Evolutionary conservation across 2,888 invertebrate genomes (phyloP).

Genomic region (Lasius fuliginosus): DNA sequence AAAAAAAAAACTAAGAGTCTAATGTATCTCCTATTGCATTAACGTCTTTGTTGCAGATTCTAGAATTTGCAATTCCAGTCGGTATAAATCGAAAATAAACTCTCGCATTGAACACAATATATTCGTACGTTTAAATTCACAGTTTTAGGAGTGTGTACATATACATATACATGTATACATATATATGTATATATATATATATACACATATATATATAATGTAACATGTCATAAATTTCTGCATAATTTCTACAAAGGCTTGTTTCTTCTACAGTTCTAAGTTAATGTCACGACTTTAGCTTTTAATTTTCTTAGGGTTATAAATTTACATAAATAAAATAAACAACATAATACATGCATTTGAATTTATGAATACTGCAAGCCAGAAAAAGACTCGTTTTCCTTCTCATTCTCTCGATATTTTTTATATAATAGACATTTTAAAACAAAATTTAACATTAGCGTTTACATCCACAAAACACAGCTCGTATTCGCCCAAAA

Average conservation of each 20-base stretch:
- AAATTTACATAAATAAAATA: conserved; percentile 34
- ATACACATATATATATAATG: neutral
- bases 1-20: conserved; percentile 63
- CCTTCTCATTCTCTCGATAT: neutral
- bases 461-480: conserved; percentile 14
- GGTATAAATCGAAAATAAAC: conserved; percentile 40
- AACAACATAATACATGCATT: conserved; percentile 15
- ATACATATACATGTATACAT: neutral
- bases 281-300: neutral
- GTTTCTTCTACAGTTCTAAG: conserved; percentile 1
- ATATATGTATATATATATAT: too few relatives aligned
- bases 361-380: conserved; percentile 50
- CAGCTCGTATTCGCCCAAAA: conserved; percentile 48
- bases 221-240: conserved; percentile 2
- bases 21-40: conserved; percentile 55
- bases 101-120: conserved; percentile 41
- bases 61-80: conserved; percentile 43
- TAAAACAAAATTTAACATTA: conserved; percentile 41
- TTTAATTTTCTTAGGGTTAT: neutral
- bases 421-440: conserved; percentile 3
- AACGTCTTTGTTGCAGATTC: conserved; percentile 49
- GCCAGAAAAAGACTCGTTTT: neutral
- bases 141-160: conserved; percentile 1
- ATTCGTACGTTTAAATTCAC: conserved; percentile 32
- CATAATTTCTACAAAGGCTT: conserved; percentile 1